Conservation (phyloP, 1,140 invertebrate genomes). For the Nasonia giraulti region DNA sequence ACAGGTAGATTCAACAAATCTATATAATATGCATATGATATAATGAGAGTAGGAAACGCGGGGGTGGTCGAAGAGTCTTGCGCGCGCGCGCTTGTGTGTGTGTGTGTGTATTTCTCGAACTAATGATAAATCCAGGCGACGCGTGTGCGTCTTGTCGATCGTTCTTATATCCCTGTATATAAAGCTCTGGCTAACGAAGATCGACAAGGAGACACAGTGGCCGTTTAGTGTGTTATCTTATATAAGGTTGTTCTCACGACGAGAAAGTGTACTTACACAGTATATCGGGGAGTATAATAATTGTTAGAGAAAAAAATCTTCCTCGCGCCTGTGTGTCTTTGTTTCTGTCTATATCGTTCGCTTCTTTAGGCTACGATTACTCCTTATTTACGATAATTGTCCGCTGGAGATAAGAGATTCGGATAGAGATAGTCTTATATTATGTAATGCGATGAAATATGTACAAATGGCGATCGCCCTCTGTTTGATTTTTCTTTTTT, state of each 20-base stretch:
- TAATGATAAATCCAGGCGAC: too few relatives aligned
- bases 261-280: neutral
- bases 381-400: constrained; percentile 48
- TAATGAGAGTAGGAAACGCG: constrained; percentile 20
- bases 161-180: too few relatives aligned
- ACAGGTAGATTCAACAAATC: constrained; percentile 45
- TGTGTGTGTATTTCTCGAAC: neutral
- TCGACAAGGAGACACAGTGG: too few relatives aligned
- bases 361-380: constrained; percentile 36
- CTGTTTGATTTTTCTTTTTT: neutral
- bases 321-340: neutral
- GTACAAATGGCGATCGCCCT: constrained; percentile 37
- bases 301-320: neutral
- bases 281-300: too few relatives aligned
- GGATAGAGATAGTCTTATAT: neutral
- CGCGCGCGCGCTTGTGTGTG: too few relatives aligned
- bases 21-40: constrained; percentile 26
- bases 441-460: constrained; percentile 30
- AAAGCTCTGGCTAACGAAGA: too few relatives aligned
- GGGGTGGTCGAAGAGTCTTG: neutral
- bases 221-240: too few relatives aligned
- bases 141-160: too few relatives aligned
- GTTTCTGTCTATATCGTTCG: neutral
- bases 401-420: constrained; percentile 24
- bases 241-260: neutral